Base-by-base conservation (phyloP, 2,113 vertebrate genomes). In the Agapornis roseicollis region DNA sequence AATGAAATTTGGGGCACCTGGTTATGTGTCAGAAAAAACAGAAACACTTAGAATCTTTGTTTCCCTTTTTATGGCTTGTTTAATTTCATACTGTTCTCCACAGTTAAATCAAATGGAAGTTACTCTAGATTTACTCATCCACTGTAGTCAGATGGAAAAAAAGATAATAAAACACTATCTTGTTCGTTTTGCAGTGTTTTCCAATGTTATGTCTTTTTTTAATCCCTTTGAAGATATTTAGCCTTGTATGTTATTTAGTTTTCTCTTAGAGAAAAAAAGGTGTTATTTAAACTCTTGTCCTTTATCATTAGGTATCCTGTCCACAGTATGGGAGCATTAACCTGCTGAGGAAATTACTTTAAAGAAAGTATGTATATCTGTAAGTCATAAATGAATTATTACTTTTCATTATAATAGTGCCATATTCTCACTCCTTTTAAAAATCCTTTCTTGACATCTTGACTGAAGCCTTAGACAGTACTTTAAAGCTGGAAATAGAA, bases 191-290 rank as follows among this genome's bases (percentile, higher is more conserved):
- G 53, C 33, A 63, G 29, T 68, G 9, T 44, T 90, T 63, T 91
- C 46, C 50, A 58, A 27, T 83, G 89, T 39, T 79, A 47, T 80
- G 44, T 76, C 74, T 74, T 24, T 17, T 63, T 85, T 88, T 86
- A 95, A 89, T 88, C 55, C 31, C 79, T 92, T 65, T 93, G 80
- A 83, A 95, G 47, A 11, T 86, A 42, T 85, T 63, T 81, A 82
- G 35, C 37, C 71, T 81, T 55, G 13, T 33, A 79, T 85, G 7
- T 71, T 80, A 71, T 27, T 80, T 87, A n/a, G 29, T 74, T 88
- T 93, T 69, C 11, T 44, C 64, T 89, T 52, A 33, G 58, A 80
- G 29, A 65, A 94, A 93, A 44, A 65, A 74, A 35, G 10, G 17
- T 55, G 6, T 61, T 94, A 80, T 83, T 94, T 93, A 84, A 94